Percentiles rank a stretch among this genome's conserved stretches.
These are phyloP conservation scores for Sardinella longiceps DNA, from an alignment of 2,797 vertebrate genomes.

Conservation along the genomic window DNA sequence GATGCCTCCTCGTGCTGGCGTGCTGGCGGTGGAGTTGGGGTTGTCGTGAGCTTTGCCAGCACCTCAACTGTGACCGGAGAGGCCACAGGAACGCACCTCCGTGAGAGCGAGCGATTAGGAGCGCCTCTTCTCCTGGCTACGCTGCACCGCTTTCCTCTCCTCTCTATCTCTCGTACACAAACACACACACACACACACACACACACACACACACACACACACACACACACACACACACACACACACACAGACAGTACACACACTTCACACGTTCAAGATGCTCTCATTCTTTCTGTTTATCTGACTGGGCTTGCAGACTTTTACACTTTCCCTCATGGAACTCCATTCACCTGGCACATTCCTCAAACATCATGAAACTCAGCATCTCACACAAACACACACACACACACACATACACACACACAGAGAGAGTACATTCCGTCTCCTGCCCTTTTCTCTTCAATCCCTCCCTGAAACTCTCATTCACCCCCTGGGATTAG, in stretches of 20 bases:
- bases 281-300: neutral
- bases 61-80: slow-evolving; percentile 44
- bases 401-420: neutral
- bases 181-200: neutral
- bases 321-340: neutral
- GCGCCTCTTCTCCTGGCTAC: slow-evolving; percentile 10
- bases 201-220: neutral
- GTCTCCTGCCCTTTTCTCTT: neutral
- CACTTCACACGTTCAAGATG: neutral
- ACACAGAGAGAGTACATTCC: neutral
- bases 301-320: neutral
- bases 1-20: slow-evolving; percentile 32
- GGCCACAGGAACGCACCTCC: slow-evolving; percentile 40
- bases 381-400: neutral
- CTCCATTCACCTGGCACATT: neutral
- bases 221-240: neutral
- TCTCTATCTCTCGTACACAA: neutral
- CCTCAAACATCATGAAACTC: neutral
- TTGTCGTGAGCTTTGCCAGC: slow-evolving; percentile 28
- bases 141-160: neutral
- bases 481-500: neutral
- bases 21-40: slow-evolving; percentile 30
- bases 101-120: slow-evolving; percentile 44
- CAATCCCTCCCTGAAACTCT: neutral
- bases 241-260: neutral